Base-by-base conservation (phyloP, 1,140 invertebrate genomes). In the Megathymus violae region DNA sequence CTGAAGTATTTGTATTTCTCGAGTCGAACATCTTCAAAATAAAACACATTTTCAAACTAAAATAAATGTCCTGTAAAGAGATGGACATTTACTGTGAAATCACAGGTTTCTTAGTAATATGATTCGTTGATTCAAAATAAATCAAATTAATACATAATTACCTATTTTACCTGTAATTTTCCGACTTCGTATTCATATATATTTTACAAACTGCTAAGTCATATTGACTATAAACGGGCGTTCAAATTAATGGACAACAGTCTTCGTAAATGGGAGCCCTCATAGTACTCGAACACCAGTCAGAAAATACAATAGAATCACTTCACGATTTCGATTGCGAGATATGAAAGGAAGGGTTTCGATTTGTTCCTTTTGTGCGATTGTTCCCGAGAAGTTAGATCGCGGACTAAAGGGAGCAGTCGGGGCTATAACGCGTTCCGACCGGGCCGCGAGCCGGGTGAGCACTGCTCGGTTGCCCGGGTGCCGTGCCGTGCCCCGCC, bases 301-400 rank as follows among this genome's bases (percentile, higher is more conserved):
- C 27, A n/a, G 19, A 22, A 14, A 59, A 19, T 48, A 65, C 62
- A 65, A 70, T 46, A 41, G 31, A 59, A 40, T 40, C 77, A 79
- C 76, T 73, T 80, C 76, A 79, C 76, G 71, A 73, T 71, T 67
- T 72, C 69, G 61, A 64, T 67, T 62, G 27, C 62, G 66, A 64
- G 59, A 58, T 63, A 69, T 78, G 60, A 67, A 63, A 63, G 40
- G 70, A 64, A 65, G 50, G 59, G 67, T 68, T 72, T 64, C 56
- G 54, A 51, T 74, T 59, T 60, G 66, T 71, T 70, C 52, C 64
- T 71, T 74, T 73, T 77, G 67, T 67, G 46, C 61, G 51, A 65
- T 69, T 74, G 64, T 76, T 76, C 65, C 72, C 64, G 63, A 69
- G 73, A 81, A 84, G 78, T 84, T 84, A 64, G 67, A 65, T 74